Conservation (phyloP, 2,888 invertebrate genomes). For the Rhagonycha fulva region DNA sequence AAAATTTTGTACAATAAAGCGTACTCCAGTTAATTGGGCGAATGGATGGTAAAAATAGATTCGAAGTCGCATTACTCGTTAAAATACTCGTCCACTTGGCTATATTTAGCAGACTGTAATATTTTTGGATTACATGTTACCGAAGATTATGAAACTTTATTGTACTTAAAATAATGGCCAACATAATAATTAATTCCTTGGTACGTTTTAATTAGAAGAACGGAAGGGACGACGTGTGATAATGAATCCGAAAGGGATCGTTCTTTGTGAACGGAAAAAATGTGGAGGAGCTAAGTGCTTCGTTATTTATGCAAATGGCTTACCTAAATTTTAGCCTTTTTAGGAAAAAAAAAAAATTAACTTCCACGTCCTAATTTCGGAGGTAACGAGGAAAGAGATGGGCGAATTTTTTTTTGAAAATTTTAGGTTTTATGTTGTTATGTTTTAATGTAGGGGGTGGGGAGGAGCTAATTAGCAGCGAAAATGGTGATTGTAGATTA, state of each 20-base stretch:
- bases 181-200: neutral
- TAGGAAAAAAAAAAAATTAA: neutral
- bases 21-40: slow-evolving; percentile 13
- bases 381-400: no score
- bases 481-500: no score
- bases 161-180: neutral
- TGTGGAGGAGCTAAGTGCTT: neutral
- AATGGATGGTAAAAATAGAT: slow-evolving; percentile 15
- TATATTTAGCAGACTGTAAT: slow-evolving; percentile 7
- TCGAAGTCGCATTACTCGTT: slow-evolving; percentile 13
- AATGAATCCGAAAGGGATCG: neutral
- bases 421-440: no score
- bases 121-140: neutral
- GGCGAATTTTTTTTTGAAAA: no score
- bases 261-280: neutral
- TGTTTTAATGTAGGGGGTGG: no score
- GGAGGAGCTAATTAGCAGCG: no score
- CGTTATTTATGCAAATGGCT: neutral
- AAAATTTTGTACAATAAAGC: neutral
- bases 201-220: neutral
- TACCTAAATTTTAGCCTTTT: neutral
- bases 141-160: neutral
- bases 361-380: neutral
- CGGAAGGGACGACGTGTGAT: neutral
- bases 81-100: slow-evolving; percentile 2